A percentile compares a stretch with the other conserved stretches of the same genome.
These are phyloP conservation scores for Globia sparganii DNA, from an alignment of 2,888 invertebrate species.

Conservation along the genomic window DNA sequence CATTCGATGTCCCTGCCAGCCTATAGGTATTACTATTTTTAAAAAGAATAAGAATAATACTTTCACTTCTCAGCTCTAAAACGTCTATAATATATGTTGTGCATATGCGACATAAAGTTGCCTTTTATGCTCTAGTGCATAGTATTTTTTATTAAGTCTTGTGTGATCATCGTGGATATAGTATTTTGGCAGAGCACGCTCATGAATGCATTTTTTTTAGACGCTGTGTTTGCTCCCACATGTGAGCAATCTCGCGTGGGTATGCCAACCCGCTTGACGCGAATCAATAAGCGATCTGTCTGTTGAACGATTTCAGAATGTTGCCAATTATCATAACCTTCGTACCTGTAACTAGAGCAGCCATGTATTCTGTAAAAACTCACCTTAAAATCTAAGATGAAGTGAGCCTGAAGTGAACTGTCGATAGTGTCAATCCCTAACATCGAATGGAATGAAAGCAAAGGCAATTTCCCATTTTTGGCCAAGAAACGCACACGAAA, in stretches of 20 bases:
- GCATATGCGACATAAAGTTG: no score
- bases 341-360: background rate
- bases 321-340: background rate
- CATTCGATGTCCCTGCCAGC: no score
- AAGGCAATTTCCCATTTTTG: no score
- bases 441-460: background rate
- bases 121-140: no score
- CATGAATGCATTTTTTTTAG: background rate
- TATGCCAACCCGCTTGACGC: background rate
- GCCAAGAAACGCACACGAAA: no score
- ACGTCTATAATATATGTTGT: no score
- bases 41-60: no score
- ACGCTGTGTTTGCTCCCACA: background rate
- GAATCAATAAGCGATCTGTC: background rate
- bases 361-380: background rate
- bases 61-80: no score
- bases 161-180: background rate
- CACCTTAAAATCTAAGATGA: background rate
- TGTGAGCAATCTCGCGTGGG: background rate
- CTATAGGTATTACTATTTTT: no score
- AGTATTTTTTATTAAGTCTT: no score
- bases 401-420: background rate
- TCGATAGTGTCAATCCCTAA: background rate
- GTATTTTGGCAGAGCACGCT: background rate
- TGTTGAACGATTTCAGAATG: background rate